Evolutionary conservation across 1,140 invertebrate species (phyloP).

Genomic region (Panagrolaimus sp.): DNA sequence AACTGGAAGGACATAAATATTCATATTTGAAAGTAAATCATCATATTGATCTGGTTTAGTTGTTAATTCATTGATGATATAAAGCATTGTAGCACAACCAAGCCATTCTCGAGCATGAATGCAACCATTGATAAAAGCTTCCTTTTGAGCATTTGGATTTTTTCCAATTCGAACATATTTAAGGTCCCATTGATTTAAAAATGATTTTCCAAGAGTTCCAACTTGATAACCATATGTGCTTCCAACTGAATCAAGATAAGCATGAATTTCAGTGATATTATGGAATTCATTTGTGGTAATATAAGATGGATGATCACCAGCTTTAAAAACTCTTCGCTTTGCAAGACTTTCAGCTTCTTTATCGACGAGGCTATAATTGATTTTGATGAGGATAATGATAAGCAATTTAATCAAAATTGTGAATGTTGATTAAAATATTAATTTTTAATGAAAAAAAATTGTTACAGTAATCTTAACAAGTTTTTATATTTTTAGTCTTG

Average conservation of each 20-base stretch:
- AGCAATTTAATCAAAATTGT: too few relatives aligned
- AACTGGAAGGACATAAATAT: conserved; percentile 28
- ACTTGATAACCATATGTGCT: not conserved
- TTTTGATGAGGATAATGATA: too few relatives aligned
- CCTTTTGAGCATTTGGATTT: not conserved
- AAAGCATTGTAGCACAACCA: conserved; percentile 26
- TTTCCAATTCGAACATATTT: conserved; percentile 18
- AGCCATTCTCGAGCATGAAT: conserved; percentile 28
- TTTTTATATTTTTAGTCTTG: too few relatives aligned
- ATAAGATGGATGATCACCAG: conserved; percentile 20
- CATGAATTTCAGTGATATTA: conserved; percentile 24
- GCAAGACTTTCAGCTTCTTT: conserved; percentile 7
- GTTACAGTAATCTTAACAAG: too few relatives aligned
- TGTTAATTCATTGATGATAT: conserved; percentile 27
- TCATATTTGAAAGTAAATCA: conserved; percentile 2
- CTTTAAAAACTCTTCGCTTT: conserved; percentile 24
- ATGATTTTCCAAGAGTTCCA: conserved; percentile 14
- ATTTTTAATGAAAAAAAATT: too few relatives aligned
- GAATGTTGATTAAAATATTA: too few relatives aligned
- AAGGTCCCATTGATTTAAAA: not conserved
- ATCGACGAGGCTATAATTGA: not conserved
- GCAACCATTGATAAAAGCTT: conserved; percentile 20
- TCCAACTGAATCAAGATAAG: conserved; percentile 20
- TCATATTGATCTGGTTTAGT: conserved; percentile 16
- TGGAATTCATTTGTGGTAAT: conserved; percentile 22